phyloP scores from a whole-genome alignment of 2,113 vertebrate species.

The Osmerus eperlanus region DNA sequence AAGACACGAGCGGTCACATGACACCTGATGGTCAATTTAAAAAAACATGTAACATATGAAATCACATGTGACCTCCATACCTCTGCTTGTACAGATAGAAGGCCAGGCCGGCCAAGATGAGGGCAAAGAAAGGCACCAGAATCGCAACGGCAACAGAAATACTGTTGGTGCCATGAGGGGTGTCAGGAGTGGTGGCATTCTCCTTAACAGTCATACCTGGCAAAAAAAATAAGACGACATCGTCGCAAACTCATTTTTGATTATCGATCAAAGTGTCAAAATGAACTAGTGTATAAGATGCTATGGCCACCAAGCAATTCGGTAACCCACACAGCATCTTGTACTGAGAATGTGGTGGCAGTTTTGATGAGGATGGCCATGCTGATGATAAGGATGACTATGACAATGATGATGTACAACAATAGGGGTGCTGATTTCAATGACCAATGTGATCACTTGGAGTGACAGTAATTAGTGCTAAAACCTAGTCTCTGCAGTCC shows the following conservation, averaged over 20 bases:
- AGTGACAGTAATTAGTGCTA: not conserved
- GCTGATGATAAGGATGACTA: not conserved
- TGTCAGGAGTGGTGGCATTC: slow-evolving; percentile 80
- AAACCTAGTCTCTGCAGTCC: slow-evolving; percentile 94
- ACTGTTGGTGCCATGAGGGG: slow-evolving; percentile 90
- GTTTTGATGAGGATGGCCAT: not conserved
- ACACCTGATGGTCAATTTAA: too few relatives aligned
- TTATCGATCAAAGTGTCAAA: not conserved
- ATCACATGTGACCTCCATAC: slow-evolving; percentile 62
- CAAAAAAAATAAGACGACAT: slow-evolving; percentile 6
- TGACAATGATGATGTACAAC: not conserved
- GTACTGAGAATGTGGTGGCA: not conserved
- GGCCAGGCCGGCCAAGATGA: slow-evolving; percentile 97
- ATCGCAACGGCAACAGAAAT: slow-evolving; percentile 98
- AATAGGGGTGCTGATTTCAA: not conserved
- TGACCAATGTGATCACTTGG: not conserved
- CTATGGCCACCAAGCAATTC: too few relatives aligned
- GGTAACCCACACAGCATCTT: too few relatives aligned
- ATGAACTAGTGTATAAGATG: too few relatives aligned
- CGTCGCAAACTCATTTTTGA: not conserved
- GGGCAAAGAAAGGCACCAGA: slow-evolving; percentile 99
- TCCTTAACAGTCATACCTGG: slow-evolving; percentile 87
- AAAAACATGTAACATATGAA: not conserved
- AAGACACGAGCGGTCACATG: not conserved
- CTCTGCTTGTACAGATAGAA: slow-evolving; percentile 99